These are phyloP conservation scores for Neosilurus mollespiculum DNA, from an alignment of 2,797 vertebrate species.

Conservation along the genomic window DNA sequence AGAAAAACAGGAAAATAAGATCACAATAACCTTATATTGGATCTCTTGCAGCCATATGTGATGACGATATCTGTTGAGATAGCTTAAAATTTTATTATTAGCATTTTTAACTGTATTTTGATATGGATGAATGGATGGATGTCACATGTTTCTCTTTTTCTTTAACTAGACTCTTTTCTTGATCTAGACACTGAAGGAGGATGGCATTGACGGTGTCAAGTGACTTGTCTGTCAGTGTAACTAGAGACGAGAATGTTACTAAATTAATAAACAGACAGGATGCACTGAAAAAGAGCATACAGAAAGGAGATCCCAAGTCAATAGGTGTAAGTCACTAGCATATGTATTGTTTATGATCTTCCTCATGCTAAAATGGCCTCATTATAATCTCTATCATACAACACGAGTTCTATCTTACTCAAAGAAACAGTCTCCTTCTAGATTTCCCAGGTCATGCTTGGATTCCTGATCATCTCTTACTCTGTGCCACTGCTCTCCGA, in stretches of 20 bases:
- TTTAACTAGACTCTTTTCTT: too few relatives aligned
- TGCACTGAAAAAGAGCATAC: slow-evolving; percentile 56
- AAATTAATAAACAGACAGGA: slow-evolving; percentile 66
- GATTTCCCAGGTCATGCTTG: slow-evolving; percentile 74
- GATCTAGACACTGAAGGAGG: slow-evolving; percentile 10
- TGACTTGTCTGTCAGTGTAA: slow-evolving; percentile 68
- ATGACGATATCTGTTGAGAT: neutral
- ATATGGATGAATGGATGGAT: neutral
- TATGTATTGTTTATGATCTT: neutral
- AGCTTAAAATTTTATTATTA: neutral
- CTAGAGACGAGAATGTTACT: slow-evolving; percentile 55
- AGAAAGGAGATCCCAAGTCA: slow-evolving; percentile 69
- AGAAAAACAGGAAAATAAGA: neutral
- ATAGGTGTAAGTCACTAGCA: slow-evolving; percentile 68
- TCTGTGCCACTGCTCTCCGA: slow-evolving; percentile 67
- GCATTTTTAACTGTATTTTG: neutral
- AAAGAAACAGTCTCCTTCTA: slow-evolving; percentile 42
- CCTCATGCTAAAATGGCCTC: neutral
- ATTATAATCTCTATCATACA: neutral
- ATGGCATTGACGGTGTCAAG: slow-evolving; percentile 71
- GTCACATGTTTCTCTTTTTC: slow-evolving; percentile 9
- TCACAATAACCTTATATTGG: neutral
- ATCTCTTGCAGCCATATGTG: neutral
- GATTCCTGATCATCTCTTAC: slow-evolving; percentile 71
- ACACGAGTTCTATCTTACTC: neutral